Evolutionary conservation across 1,140 invertebrate genomes (phyloP).

Genomic region (Microplitis mediator): DNA sequence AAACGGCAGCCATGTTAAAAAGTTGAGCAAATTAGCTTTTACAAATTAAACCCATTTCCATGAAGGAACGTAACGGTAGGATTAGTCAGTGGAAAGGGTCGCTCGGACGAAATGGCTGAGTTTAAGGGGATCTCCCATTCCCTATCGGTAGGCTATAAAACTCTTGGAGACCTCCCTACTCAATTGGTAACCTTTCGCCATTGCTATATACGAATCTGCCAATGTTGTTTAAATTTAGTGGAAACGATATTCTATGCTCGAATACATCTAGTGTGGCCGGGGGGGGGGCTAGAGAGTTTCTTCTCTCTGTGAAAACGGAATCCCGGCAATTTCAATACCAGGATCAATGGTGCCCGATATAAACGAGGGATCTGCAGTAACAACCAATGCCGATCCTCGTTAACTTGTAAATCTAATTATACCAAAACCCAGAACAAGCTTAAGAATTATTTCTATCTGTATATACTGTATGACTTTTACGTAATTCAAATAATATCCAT

Average conservation of each 20-base stretch:
- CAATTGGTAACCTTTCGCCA: constrained; percentile 16
- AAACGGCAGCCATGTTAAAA: constrained; percentile 44
- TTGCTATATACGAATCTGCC: constrained; percentile 7
- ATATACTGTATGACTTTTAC: no score
- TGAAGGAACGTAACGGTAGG: constrained; percentile 11
- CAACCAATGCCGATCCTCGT: no score
- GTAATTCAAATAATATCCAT: no score
- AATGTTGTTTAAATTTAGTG: constrained; percentile 44
- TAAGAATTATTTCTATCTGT: no score
- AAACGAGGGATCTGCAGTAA: no score
- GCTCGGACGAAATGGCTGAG: constrained; percentile 5
- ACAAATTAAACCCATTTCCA: constrained; percentile 54
- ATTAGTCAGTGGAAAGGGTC: constrained; percentile 1
- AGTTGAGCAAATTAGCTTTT: constrained; percentile 58
- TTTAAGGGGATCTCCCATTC: constrained; percentile 40
- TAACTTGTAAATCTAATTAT: no score
- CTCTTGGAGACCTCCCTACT: constrained; percentile 29
- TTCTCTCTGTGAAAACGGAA: constrained; percentile 8
- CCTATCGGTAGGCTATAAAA: constrained; percentile 49
- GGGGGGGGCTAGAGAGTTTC: constrained; percentile 15
- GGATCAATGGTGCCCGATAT: no score
- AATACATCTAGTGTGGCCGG: neutral
- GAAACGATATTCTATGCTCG: constrained; percentile 37
- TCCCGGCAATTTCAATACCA: neutral
- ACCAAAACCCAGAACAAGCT: no score